Percentiles rank a stretch among this genome's conserved stretches.
Evolutionary conservation across 2,113 vertebrate genomes (phyloP).

Genomic region (Rhombomys opimus): DNA sequence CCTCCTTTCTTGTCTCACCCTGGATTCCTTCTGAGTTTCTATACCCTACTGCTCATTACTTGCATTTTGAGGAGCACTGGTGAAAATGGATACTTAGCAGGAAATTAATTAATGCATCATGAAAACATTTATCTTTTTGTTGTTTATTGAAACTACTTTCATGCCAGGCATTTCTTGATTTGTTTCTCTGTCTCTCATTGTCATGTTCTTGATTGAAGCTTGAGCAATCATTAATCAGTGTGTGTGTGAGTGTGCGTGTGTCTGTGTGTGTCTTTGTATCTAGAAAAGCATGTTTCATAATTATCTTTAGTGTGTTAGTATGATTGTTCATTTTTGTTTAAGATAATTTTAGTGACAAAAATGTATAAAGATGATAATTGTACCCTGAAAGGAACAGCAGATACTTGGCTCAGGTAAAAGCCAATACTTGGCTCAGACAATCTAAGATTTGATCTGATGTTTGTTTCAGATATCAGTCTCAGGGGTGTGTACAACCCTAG

Average conservation of each 20-base stretch:
- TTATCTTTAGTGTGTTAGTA: neutral
- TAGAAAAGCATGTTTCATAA: neutral
- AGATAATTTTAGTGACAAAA: neutral
- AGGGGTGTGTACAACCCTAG: neutral
- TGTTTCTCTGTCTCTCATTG: neutral
- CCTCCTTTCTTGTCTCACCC: neutral
- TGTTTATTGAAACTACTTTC: neutral
- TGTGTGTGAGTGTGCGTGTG: neutral
- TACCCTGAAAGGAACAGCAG: neutral
- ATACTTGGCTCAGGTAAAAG: neutral
- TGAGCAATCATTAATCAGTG: neutral
- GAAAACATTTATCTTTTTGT: neutral
- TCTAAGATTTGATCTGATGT: neutral
- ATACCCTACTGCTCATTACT: neutral
- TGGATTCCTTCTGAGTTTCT: neutral
- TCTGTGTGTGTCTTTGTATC: neutral
- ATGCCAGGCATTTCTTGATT: neutral
- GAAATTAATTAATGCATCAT: conserved; percentile 7
- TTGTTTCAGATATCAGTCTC: neutral
- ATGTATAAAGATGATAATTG: neutral
- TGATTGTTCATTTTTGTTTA: neutral
- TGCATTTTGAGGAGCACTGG: neutral
- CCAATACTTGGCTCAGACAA: neutral
- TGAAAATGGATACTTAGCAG: neutral
- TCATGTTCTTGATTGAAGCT: neutral